Conservation (phyloP, 1,140 invertebrate genomes). For the Physella acuta region DNA sequence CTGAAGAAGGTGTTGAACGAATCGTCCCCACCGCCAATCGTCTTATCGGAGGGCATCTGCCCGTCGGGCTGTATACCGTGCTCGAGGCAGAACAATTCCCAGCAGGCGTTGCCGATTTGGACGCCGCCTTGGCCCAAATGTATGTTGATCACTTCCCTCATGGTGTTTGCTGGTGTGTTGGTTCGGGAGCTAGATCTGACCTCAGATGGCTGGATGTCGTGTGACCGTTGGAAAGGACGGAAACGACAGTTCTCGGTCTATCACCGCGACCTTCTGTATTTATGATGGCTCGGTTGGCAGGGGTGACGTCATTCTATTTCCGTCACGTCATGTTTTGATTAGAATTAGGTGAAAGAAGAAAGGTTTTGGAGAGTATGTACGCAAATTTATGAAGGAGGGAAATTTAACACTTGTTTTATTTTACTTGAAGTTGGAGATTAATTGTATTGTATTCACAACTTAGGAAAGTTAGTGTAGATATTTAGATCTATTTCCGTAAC, state of each 20-base stretch:
- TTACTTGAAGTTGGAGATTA: no score
- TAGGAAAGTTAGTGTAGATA: no score
- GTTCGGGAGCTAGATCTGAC: not conserved
- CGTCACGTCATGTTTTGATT: no score
- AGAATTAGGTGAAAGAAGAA: not conserved
- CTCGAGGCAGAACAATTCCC: conserved; percentile 75
- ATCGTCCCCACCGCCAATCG: conserved; percentile 62
- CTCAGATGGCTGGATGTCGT: not conserved
- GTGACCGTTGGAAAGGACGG: not conserved
- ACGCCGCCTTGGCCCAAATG: conserved; percentile 74
- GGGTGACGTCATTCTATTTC: not conserved
- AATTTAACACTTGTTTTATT: no score
- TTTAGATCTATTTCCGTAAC: no score
- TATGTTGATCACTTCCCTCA: conserved; percentile 71
- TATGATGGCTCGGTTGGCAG: no score
- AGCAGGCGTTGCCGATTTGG: conserved; percentile 83
- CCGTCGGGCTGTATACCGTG: conserved; percentile 90
- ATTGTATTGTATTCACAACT: no score
- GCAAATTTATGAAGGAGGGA: no score
- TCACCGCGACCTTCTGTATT: not conserved
- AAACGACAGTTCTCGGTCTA: not conserved
- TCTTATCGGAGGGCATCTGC: conserved; percentile 53
- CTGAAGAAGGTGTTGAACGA: conserved; percentile 14
- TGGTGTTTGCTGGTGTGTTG: conserved; percentile 63
- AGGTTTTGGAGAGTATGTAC: no score